These are phyloP conservation scores for Atherinosoma microstoma DNA, from an alignment of 2,797 vertebrate species.

Conservation along the genomic window DNA sequence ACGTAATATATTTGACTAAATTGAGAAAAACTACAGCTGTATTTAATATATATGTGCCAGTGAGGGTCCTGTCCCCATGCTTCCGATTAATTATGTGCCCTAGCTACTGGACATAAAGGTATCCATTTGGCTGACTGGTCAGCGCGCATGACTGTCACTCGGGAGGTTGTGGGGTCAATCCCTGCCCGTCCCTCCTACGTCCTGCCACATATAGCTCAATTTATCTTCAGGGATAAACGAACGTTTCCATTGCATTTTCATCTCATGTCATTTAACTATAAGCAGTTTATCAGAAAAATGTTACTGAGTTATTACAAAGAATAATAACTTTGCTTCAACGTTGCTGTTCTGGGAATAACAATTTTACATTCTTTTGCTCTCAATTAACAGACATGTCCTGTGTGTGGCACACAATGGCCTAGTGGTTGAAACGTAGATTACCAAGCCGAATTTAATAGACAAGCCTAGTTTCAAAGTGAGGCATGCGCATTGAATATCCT, in stretches of 20 bases:
- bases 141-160: too few species aligned
- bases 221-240: too few species aligned
- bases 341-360: not conserved
- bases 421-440: not conserved
- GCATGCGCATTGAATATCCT: constrained; percentile 2
- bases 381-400: not conserved
- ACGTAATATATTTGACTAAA: not conserved
- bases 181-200: too few species aligned
- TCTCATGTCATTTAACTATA: not conserved
- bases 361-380: not conserved
- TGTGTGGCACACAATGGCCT: not conserved
- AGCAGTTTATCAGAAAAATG: not conserved
- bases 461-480: not conserved
- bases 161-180: too few species aligned
- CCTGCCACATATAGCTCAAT: too few species aligned
- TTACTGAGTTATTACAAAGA: not conserved
- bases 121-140: too few species aligned
- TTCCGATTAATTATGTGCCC: too few species aligned
- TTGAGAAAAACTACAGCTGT: not conserved
- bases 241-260: too few species aligned
- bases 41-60: too few species aligned
- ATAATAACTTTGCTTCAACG: not conserved
- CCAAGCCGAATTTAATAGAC: not conserved
- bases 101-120: too few species aligned
- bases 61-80: too few species aligned